Evolutionary conservation across 2,113 vertebrate species (phyloP).

Genomic region (Fulmarus glacialis): DNA sequence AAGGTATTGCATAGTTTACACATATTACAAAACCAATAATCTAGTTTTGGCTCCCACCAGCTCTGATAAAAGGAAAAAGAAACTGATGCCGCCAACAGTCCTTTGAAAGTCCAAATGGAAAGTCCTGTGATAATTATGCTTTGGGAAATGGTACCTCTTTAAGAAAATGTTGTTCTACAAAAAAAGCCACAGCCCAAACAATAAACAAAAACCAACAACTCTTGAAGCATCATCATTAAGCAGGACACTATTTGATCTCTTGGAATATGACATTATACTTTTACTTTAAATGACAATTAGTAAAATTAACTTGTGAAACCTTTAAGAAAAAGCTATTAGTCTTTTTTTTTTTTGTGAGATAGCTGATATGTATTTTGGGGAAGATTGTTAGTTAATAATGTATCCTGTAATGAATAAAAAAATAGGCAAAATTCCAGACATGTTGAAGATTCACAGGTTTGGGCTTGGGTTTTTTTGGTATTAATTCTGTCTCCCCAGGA

Average conservation of each 20-base stretch:
- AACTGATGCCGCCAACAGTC: conserved; percentile 26
- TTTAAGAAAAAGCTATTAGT: conserved; percentile 22
- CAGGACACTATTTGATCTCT: conserved; percentile 24
- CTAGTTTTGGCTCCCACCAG: conserved; percentile 11
- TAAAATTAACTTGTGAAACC: conserved; percentile 22
- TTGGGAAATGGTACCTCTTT: conserved; percentile 48
- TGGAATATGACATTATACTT: not conserved
- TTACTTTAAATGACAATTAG: conserved; percentile 53
- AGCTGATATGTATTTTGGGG: not conserved
- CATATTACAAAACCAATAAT: not conserved
- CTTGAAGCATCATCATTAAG: conserved; percentile 39
- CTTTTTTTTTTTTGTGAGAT: not conserved
- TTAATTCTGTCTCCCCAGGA: conserved; percentile 66
- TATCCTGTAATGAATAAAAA: conserved; percentile 45
- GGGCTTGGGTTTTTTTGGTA: conserved; percentile 25
- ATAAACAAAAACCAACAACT: not conserved
- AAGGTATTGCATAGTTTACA: not conserved
- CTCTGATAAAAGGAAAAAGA: conserved; percentile 38
- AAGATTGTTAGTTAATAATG: conserved; percentile 56
- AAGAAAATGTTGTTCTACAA: conserved; percentile 45
- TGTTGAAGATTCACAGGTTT: conserved; percentile 69
- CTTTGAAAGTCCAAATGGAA: conserved; percentile 57
- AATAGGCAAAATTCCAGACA: conserved; percentile 52
- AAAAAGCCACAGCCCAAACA: not conserved
- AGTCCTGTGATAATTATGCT: conserved; percentile 43